Evolutionary conservation across 2,888 invertebrate species (phyloP), one percentile per base, ranked within the genome.

Genomic region (Sipha maydis): DNA sequence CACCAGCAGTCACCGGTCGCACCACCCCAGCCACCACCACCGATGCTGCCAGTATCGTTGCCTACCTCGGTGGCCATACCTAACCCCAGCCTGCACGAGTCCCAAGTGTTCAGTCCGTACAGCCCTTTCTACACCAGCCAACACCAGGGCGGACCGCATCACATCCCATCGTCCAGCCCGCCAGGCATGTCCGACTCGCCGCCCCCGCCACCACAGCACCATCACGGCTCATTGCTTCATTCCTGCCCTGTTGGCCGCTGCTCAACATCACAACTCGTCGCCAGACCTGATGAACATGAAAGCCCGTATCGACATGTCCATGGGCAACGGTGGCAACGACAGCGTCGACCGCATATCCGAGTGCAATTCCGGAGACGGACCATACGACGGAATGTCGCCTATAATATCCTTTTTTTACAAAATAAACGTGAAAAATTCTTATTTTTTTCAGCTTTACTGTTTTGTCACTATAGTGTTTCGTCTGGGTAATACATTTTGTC

Each of bases 51-150:
- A 90, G 95, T 96, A 90, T 96, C 97, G 91, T 94, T 98, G 92
- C 98, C 98, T 90, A 98, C 98, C 89, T 97, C 97, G 90, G 98
- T 98, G 92, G 98, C 98, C 92, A 98, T 98, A 92, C 97, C 98
- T 89, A 98, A 98, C 93, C 98, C 98, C 89, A 96, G 97, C 92
- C 94, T 98, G 91, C 97, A 98, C 93, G 97, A 97, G 93, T 97
- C 97, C 92, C 97, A 97, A 93, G 96, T 97, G 92, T 97, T 97
- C 93, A 97, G 97, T 90, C 97, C 97, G 91, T 97, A 97, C 93
- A 96, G 96, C 91, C 97, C 97, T 91, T 97, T 97, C 93, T 97
- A 97, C 93, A 90, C 91, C 61, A 92, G 92, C 89, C 91, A 92
- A 54, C 93, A 92, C 90, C 92, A 92, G 90, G 90, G 38, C 61